Base-by-base conservation (phyloP, 2,888 invertebrate genomes). In the Sesia bembeciformis region DNA sequence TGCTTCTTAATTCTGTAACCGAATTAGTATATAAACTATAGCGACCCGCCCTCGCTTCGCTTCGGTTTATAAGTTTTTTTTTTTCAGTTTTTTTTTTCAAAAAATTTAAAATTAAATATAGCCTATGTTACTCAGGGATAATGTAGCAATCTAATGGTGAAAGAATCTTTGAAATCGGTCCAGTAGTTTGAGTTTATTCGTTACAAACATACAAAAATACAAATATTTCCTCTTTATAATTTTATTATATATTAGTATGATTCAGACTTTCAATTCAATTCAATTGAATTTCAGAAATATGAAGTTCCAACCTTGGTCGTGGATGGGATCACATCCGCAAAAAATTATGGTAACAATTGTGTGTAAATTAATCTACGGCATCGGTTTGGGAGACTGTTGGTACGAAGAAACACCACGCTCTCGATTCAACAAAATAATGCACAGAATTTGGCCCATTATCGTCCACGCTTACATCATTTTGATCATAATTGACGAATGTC, bases 311-410 rank as follows among this genome's bases (percentile, higher is more conserved):
- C 23, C 23, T 23, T 23, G 23, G 23, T 23, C 23, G 23, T 23
- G 23, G 8, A 43, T 43, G 43, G 43, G 43, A 4, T 5, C 39
- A 4, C 51, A 54, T 52, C 54, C 54, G 5, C 51, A 52, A 52
- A 54, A 54, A 23, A 39, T 43, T 52, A 5, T 42, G 5, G 40
- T 52, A 52, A 54, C 43, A 43, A 39, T 38, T 3, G 41, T 54
- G 3, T 54, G 54, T 46, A 51, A 52, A n/a, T 23, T 54, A 23
- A n/a, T 54, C 0, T 52, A 54, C 8, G 6, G 51, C 38, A 39
- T 46, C 7, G 52, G 53, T 39, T 5, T 55, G 40, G 77, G 78
- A 0, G 65, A 74, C 5, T 70, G 66, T 52, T 80, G 80, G 81
- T 78, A 76, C 54, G 76, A 76, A 56, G 57, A 62, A 38, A 53